A percentile compares a stretch with the other conserved stretches of the same genome.
Conservation (phyloP, 1,140 invertebrate species). For the Dolichoris vasculosae region DNA sequence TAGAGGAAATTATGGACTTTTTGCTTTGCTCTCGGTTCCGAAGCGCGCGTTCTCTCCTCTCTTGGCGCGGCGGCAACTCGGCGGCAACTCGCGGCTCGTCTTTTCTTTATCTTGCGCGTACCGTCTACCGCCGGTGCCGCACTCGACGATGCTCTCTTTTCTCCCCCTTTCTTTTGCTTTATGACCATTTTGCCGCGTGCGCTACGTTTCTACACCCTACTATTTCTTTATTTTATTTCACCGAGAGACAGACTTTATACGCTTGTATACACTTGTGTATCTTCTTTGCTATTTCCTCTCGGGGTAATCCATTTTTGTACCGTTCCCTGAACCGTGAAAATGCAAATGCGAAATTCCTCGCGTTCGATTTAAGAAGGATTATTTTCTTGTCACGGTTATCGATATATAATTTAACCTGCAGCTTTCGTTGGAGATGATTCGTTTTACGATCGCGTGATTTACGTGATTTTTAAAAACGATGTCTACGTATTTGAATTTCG, state of each 20-base stretch:
- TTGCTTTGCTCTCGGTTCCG: conserved; percentile 52
- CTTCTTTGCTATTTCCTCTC: neutral
- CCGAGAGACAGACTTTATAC: neutral
- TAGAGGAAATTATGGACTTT: conserved; percentile 67
- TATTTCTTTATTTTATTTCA: conserved; percentile 7
- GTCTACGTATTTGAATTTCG: no score
- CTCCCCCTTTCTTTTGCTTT: conserved; percentile 25
- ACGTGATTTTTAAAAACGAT: neutral
- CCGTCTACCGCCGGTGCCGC: neutral
- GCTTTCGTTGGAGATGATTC: neutral
- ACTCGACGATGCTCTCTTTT: neutral
- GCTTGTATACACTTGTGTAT: neutral
- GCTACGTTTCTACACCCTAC: neutral
- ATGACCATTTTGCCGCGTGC: conserved; percentile 22
- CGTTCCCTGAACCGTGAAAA: neutral
- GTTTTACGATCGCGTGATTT: neutral
- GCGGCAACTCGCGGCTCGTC: neutral
- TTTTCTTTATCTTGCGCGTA: conserved; percentile 45
- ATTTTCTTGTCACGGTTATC: neutral
- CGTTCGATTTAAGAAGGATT: neutral
- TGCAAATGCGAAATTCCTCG: neutral
- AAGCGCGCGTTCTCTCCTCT: conserved; percentile 27
- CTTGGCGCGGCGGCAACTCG: neutral
- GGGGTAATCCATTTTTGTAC: neutral
- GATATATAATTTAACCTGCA: neutral